These are phyloP conservation scores for Perodicticus potto DNA, from an alignment of 2,797 vertebrate genomes.

Conservation along the genomic window DNA sequence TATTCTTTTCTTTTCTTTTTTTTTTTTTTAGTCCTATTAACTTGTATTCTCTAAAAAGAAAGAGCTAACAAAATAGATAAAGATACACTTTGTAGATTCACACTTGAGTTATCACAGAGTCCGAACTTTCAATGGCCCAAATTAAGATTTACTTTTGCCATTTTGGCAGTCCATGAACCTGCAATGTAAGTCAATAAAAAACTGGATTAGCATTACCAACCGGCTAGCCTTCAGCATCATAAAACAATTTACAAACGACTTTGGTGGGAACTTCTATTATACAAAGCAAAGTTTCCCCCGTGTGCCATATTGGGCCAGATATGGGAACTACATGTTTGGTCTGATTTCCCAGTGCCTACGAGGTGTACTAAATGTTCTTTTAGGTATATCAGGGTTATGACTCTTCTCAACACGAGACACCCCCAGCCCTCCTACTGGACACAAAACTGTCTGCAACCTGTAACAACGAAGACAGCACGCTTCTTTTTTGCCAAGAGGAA, in stretches of 20 bases:
- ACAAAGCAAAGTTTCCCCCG: not conserved
- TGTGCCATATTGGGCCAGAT: not conserved
- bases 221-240: not conserved
- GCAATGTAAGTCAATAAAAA: not conserved
- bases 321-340: not conserved
- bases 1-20: not conserved
- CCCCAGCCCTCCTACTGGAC: not conserved
- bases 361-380: not conserved
- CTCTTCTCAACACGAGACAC: not conserved
- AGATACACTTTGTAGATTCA: not conserved
- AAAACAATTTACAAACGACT: not conserved
- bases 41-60: conserved; percentile 26
- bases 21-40: not conserved
- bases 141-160: conserved; percentile 42
- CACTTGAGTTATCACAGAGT: conserved; percentile 45
- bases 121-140: not conserved
- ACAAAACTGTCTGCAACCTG: not conserved
- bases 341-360: not conserved
- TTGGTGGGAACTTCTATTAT: not conserved
- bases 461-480: not conserved
- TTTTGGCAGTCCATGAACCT: not conserved
- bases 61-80: not conserved
- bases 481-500: not conserved
- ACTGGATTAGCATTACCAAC: not conserved
- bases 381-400: not conserved